Base-by-base conservation (phyloP, 2,113 vertebrate genomes). In the Chloebia gouldiae region DNA sequence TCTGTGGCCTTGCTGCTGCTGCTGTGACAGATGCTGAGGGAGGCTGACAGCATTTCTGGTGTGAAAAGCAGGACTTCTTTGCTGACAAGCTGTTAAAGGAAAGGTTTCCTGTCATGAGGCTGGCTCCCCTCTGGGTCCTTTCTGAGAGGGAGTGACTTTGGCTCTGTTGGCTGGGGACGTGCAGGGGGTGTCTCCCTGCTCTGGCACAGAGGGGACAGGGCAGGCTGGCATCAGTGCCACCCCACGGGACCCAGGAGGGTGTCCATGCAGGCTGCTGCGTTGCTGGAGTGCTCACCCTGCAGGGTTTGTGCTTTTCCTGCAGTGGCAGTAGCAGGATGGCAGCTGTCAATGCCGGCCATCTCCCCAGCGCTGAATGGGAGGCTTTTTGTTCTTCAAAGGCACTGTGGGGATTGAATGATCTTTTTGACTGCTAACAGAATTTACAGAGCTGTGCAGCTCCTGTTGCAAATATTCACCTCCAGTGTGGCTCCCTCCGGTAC, bases 41-140 rank as follows among this genome's bases (percentile, higher is more conserved):
- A 86, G 86, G 56, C 72, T 97, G 93, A 53, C 91, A 94, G 20
- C 60, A 39, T 64, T 95, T 86, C 47, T 73, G 90, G 49, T 90
- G 93, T 61, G 91, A 81, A 89, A 82, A 87, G 23, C 69, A 21
- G 72, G 19, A n/a, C 53, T 88, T 9, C 79, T 86, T 13, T 86
- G 85, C 77, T 88, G 95, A 92, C 92, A 96, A 73, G 94, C 89
- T 95, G 85, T 33, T 94, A 88, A 88, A 79, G 86, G 57, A 19
- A 33, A 54, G 82, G 92, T 93, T 86, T 82, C 66, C 64, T 60
- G 57, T 33, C 59, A 14, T 6, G 78, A 53, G 66, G 22, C 57
- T 79, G 79, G 24, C 35, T 95, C 61, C n/a, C 44, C 42, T 90
- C 94, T 70, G 87, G 92, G 93, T 56, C 69, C 17, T n/a, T 82